Evolutionary conservation across 2,888 invertebrate genomes (phyloP).

Genomic region (Camponotus fellah): DNA sequence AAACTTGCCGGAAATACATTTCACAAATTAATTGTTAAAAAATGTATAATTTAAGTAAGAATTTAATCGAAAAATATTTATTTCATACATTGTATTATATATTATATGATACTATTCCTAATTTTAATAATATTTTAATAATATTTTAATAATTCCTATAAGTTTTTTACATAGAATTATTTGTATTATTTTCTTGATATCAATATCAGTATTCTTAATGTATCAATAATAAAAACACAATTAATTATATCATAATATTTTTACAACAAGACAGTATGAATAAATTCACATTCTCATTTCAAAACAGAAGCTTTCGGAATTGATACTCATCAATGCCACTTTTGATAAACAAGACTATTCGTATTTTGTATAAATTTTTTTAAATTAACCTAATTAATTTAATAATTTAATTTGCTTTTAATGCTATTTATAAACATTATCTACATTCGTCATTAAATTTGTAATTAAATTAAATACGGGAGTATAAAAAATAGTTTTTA

Average conservation of each 20-base stretch:
- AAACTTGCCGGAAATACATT: not conserved
- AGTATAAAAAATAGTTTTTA: not conserved
- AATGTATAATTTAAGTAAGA: not conserved
- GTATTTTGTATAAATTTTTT: not conserved
- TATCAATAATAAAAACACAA: slow-evolving; percentile 33
- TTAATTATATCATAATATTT: slow-evolving; percentile 30
- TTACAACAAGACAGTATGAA: not conserved
- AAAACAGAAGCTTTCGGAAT: slow-evolving; percentile 7
- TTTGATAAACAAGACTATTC: slow-evolving; percentile 3
- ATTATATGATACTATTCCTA: not conserved
- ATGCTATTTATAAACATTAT: not conserved
- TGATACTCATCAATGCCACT: not conserved
- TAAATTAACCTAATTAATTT: not conserved
- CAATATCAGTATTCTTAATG: not conserved
- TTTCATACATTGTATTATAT: not conserved
- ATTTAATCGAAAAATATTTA: not conserved
- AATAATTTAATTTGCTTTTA: not conserved
- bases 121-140: not conserved
- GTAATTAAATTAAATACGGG: not conserved
- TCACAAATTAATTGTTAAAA: not conserved
- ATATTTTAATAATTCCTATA: no score
- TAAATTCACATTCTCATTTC: slow-evolving; percentile 11
- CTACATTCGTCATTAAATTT: not conserved
- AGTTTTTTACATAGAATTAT: slow-evolving; percentile 16
- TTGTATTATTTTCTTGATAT: slow-evolving; percentile 29